These are phyloP conservation scores for Kryphioiulus occultus DNA, from an alignment of 2,888 invertebrate genomes.

Conservation along the genomic window DNA sequence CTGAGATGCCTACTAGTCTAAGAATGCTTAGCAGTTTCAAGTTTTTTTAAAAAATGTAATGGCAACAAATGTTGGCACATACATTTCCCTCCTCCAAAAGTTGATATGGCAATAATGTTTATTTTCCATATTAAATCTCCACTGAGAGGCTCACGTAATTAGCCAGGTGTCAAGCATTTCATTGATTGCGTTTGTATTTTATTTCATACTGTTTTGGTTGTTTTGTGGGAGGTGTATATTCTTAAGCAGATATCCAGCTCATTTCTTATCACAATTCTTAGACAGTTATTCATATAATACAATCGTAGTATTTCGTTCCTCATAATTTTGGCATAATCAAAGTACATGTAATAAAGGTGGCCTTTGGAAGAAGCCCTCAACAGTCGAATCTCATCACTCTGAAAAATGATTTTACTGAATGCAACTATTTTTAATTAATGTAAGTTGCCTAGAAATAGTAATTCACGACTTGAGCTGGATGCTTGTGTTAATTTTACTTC, in stretches of 20 bases:
- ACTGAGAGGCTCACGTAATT: neutral
- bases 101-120: neutral
- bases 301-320: neutral
- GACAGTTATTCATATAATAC: neutral
- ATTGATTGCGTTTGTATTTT: neutral
- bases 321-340: neutral
- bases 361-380: neutral
- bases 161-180: neutral
- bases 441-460: neutral
- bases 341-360: neutral
- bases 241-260: neutral
- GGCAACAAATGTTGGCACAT: neutral
- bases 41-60: neutral
- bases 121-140: neutral
- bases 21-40: neutral
- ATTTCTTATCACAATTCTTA: neutral
- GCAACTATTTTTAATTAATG: neutral
- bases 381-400: neutral
- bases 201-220: neutral
- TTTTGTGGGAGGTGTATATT: neutral
- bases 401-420: neutral
- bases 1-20: neutral
- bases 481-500: neutral
- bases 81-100: too few species aligned
- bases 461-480: neutral